phyloP scores from a whole-genome alignment of 2,888 invertebrate species.

The Macrophya annulata region DNA sequence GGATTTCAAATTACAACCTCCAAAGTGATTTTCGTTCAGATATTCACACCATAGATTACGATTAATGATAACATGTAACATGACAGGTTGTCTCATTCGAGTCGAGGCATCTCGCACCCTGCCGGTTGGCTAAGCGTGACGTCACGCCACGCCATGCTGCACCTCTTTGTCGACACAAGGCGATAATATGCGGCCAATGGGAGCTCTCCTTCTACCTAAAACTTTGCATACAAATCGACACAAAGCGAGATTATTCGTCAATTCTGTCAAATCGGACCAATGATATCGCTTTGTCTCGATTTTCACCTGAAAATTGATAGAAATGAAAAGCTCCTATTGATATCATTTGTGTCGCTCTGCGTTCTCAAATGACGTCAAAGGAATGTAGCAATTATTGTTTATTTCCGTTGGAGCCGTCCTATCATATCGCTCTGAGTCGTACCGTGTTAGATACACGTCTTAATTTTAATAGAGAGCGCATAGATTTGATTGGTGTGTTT shows the following conservation, averaged over 20 bases:
- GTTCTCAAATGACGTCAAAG: not conserved
- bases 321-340: too few relatives aligned
- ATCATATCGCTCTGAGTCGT: not conserved
- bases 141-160: not conserved
- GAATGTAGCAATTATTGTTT: constrained; percentile 3
- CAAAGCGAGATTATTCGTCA: too few relatives aligned
- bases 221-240: too few relatives aligned
- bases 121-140: not conserved
- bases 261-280: too few relatives aligned
- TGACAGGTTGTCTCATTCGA: not conserved
- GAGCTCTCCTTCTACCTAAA: too few relatives aligned
- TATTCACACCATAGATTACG: not conserved
- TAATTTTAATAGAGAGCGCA: not conserved
- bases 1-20: not conserved
- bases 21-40: not conserved
- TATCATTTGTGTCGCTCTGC: not conserved
- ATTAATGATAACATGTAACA: not conserved
- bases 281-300: too few relatives aligned
- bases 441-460: not conserved
- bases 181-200: not conserved
- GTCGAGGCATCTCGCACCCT: not conserved
- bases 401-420: not conserved
- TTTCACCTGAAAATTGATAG: too few relatives aligned
- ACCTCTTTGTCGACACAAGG: not conserved
- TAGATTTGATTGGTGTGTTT: not conserved